These are phyloP conservation scores for Bovichtus variegatus DNA, from an alignment of 2,797 vertebrate genomes.

Conservation along the genomic window DNA sequence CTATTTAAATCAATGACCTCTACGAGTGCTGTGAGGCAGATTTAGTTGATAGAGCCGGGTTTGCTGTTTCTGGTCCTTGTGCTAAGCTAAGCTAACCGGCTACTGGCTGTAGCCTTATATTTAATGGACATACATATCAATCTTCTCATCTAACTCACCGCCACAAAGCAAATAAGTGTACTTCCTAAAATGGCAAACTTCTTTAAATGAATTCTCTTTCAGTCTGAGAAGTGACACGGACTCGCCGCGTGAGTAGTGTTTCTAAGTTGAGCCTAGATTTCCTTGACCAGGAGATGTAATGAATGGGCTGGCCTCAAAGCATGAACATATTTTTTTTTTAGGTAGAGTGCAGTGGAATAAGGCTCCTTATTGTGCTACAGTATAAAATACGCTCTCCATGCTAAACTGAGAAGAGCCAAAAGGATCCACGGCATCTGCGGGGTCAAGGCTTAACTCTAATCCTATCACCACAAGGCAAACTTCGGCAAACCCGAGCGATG, in stretches of 20 bases:
- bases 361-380: slow-evolving; percentile 39
- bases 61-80: too few relatives aligned
- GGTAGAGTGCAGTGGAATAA: slow-evolving; percentile 36
- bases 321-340: slow-evolving; percentile 27
- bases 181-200: not conserved
- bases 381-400: slow-evolving; percentile 48
- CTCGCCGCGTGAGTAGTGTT: not conserved
- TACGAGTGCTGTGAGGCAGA: too few relatives aligned
- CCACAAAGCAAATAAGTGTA: not conserved
- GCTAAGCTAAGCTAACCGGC: too few relatives aligned
- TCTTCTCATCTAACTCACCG: slow-evolving; percentile 1
- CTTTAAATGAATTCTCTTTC: not conserved
- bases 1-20: too few relatives aligned
- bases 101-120: too few relatives aligned
- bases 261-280: not conserved
- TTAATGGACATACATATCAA: not conserved
- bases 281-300: not conserved
- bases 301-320: slow-evolving; percentile 10
- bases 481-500: slow-evolving; percentile 16
- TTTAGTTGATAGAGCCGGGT: too few relatives aligned
- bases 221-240: not conserved
- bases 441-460: slow-evolving; percentile 77
- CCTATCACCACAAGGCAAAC: slow-evolving; percentile 68
- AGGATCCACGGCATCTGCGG: slow-evolving; percentile 69
- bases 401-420: slow-evolving; percentile 74